These are phyloP conservation scores for Edolisoma coerulescens DNA, from an alignment of 2,113 vertebrate genomes.

Conservation along the genomic window DNA sequence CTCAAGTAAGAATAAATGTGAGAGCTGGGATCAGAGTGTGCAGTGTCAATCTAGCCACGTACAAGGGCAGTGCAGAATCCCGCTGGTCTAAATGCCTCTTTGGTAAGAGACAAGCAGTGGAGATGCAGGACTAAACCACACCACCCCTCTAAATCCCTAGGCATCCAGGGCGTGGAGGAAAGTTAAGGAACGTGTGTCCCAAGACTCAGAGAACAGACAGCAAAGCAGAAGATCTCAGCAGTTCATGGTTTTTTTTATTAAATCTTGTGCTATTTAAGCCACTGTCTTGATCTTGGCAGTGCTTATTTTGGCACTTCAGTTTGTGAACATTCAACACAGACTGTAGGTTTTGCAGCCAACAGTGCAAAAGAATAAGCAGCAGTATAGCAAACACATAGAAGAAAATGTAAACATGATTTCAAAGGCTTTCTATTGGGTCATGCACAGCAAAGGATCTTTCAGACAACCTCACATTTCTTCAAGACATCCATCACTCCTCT, in stretches of 20 bases:
- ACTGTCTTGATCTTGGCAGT: slow-evolving; percentile 46
- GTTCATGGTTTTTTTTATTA: not conserved
- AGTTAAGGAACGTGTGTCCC: not conserved
- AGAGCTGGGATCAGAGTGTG: not conserved
- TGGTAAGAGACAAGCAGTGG: not conserved
- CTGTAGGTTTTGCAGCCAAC: not conserved
- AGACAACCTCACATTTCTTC: not conserved
- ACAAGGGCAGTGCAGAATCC: not conserved
- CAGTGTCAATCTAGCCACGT: not conserved
- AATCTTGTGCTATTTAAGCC: slow-evolving; percentile 33
- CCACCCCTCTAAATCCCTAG: not conserved
- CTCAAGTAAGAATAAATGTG: not conserved
- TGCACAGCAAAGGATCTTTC: not conserved
- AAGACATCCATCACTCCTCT: not conserved
- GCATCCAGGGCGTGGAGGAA: not conserved
- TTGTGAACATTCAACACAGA: slow-evolving; percentile 29
- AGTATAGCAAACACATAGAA: not conserved
- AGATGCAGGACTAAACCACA: not conserved
- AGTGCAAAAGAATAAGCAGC: not conserved
- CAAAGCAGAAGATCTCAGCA: slow-evolving; percentile 17
- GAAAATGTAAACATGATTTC: not conserved
- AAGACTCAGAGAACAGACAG: not conserved
- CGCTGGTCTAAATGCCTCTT: not conserved
- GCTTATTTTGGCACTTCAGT: slow-evolving; percentile 35
- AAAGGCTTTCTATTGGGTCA: not conserved